Base-by-base conservation (phyloP, 2,113 vertebrate genomes). In the Cynocephalus volans region DNA sequence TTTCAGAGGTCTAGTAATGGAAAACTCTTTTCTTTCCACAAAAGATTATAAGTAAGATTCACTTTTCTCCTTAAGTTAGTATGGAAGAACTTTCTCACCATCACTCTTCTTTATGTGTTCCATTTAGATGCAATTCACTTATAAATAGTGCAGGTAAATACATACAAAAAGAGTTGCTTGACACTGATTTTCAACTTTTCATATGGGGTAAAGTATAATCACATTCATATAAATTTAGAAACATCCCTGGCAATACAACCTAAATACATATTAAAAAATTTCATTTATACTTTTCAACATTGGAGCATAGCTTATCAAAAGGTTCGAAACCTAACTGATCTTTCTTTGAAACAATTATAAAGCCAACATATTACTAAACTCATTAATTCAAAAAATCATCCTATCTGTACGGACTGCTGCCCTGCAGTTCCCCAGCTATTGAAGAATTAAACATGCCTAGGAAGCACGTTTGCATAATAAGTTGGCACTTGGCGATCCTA, bases 91-190 rank as follows among this genome's bases (percentile, higher is more conserved):
- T 41, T 31, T 14, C 4, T 8, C 60, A 24, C 52, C 2, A 0
- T 36, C 48, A 70, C 13, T 17, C 3, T 56, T 54, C 18, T 45
- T 31, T 76, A 70, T 17, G 3, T 54, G 3, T 41, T 73, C 48
- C 26, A 33, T n/a, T 18, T 15, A 52, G 36, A 45, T 24, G 41
- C 24, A 88, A 82, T 31, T 93, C 23, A 72, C 1, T 91, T 72
- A 85, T 48, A 84, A 87, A 95, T 18, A 67, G 52, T 33, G 17
- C 72, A 77, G 52, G 65, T n/a, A 56, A 97, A 90, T 72, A 36
- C 52, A 75, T 15, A 31, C 31, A 23, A 1, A 65, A 60, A 24
- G 9, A 10, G 3, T 58, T 67, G n/a, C 50, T 52, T 24, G 31
- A 79, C 3, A 13, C 15, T 28, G 31, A 52, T 14, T 62, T 72